Conservation (phyloP, 1,140 invertebrate species). For the Lerema accius region DNA sequence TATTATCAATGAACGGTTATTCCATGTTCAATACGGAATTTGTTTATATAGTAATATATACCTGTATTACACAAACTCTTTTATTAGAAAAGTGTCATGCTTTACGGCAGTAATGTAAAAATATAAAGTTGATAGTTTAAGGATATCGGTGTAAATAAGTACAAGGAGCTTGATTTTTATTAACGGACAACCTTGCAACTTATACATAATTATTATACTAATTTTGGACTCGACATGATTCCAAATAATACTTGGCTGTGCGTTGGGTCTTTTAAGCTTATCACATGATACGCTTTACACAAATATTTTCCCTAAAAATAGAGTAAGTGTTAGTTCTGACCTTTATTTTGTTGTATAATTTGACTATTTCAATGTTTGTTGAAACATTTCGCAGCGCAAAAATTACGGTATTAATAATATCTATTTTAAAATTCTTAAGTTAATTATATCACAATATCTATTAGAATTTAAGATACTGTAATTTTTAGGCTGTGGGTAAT, state of each 20-base stretch:
- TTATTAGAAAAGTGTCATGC: too few species aligned
- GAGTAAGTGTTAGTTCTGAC: background rate
- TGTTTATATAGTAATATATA: too few species aligned
- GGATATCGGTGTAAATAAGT: background rate
- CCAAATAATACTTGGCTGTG: conserved; percentile 28
- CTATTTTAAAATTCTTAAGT: background rate
- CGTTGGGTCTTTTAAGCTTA: conserved; percentile 14
- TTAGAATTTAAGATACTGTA: background rate
- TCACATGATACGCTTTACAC: conserved; percentile 2
- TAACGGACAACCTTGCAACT: background rate
- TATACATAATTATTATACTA: background rate
- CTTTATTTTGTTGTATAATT: too few species aligned
- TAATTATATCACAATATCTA: background rate
- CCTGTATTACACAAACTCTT: too few species aligned
- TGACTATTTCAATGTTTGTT: background rate
- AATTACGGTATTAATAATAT: background rate
- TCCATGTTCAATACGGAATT: too few species aligned
- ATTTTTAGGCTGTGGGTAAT: conserved; percentile 7
- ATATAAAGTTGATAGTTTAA: too few species aligned
- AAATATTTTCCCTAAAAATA: background rate
- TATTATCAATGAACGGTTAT: too few species aligned
- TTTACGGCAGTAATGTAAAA: too few species aligned
- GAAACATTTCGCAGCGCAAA: conserved; percentile 2
- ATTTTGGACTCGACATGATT: conserved; percentile 10
- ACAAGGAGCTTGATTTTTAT: background rate